A percentile compares a stretch with the other conserved stretches of the same genome.
These are phyloP conservation scores for Sceloporus tristichus DNA, from an alignment of 2,113 vertebrate genomes.

Conservation along the genomic window DNA sequence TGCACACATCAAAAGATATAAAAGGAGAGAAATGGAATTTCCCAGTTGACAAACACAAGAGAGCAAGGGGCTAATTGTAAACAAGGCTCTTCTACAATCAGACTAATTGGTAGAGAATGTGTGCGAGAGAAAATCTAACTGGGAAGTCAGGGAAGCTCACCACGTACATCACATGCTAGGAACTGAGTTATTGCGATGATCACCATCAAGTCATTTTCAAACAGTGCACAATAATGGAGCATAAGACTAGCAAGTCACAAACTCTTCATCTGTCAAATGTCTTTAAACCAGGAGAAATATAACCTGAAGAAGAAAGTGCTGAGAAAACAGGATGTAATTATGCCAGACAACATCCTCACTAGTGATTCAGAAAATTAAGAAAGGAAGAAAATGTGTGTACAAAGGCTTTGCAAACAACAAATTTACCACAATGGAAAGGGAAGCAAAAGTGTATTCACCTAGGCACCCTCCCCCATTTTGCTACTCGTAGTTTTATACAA, in stretches of 20 bases:
- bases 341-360: conserved; percentile 22
- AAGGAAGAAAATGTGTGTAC: conserved; percentile 45
- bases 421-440: conserved; percentile 20
- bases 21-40: conserved; percentile 22
- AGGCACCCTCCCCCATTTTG: no score
- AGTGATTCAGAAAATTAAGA: conserved; percentile 50
- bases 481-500: not conserved
- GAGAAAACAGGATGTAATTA: conserved; percentile 53
- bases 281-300: conserved; percentile 47
- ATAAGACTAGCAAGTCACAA: conserved; percentile 44
- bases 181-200: conserved; percentile 38
- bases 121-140: conserved; percentile 43
- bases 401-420: conserved; percentile 6
- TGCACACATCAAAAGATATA: conserved; percentile 6
- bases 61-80: conserved; percentile 60
- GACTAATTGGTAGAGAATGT: conserved; percentile 54
- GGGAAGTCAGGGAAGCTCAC: conserved; percentile 37
- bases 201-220: conserved; percentile 59
- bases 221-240: conserved; percentile 45
- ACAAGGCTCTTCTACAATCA: conserved; percentile 50
- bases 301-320: conserved; percentile 40
- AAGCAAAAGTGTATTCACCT: not conserved
- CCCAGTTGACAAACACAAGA: conserved; percentile 37
- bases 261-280: conserved; percentile 46
- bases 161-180: conserved; percentile 15